Evolutionary conservation across 1,140 invertebrate genomes (phyloP).

Genomic region (Andricus grossulariae): DNA sequence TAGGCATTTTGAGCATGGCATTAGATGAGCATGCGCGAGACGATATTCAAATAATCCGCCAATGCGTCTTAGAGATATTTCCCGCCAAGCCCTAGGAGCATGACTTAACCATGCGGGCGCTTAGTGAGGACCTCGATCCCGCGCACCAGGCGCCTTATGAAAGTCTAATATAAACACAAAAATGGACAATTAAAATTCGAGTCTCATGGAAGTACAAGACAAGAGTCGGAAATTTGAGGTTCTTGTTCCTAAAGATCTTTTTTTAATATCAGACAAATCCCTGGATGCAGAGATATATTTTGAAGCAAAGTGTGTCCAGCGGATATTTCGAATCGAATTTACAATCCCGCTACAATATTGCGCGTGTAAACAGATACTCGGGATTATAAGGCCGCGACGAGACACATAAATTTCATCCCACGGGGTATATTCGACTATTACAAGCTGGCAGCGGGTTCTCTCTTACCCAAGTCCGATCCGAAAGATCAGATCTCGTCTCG

Average conservation of each 20-base stretch:
- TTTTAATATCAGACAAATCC: slow-evolving; percentile 48
- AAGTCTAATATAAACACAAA: no score
- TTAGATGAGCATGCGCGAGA: no score
- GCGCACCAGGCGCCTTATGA: no score
- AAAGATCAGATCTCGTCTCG: slow-evolving; percentile 42
- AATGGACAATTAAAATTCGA: no score
- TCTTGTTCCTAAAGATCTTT: neutral
- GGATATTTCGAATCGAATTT: slow-evolving; percentile 59
- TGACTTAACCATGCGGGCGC: no score
- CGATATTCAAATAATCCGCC: no score
- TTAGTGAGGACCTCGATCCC: no score
- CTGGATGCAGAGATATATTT: slow-evolving; percentile 51
- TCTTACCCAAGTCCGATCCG: slow-evolving; percentile 20
- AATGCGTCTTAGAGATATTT: no score
- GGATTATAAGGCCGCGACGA: slow-evolving; percentile 54
- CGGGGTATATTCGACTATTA: slow-evolving; percentile 59
- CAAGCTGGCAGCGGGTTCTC: slow-evolving; percentile 47
- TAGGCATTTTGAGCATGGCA: no score
- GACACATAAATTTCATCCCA: slow-evolving; percentile 60
- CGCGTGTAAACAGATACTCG: slow-evolving; percentile 61
- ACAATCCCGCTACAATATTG: slow-evolving; percentile 58
- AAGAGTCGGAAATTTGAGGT: no score
- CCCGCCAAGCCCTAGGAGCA: no score
- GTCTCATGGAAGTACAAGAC: no score
- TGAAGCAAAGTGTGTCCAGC: slow-evolving; percentile 52